Conservation (phyloP, 2,797 vertebrate genomes). For the Crocidura indochinensis region DNA sequence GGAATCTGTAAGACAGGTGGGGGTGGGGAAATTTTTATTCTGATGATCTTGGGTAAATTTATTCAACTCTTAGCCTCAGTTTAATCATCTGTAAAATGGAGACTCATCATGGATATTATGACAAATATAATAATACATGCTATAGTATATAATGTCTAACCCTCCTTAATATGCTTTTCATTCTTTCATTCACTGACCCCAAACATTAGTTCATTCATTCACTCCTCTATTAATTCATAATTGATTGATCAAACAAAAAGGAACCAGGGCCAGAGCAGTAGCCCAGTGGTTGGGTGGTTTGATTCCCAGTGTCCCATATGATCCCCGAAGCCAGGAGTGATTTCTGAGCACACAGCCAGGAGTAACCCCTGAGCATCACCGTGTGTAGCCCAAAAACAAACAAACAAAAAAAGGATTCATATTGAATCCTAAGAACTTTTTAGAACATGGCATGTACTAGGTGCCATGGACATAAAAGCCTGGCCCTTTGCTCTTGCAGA, state of each 20-base stretch:
- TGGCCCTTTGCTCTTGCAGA: not conserved
- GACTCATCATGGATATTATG: conserved; percentile 30
- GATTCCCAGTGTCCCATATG: no score
- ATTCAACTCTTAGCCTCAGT: conserved; percentile 53
- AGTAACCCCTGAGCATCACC: no score
- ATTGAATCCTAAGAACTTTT: not conserved
- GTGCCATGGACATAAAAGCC: not conserved
- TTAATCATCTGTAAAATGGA: conserved; percentile 66
- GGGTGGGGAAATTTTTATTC: conserved; percentile 35
- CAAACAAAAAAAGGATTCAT: not conserved
- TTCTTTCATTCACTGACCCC: not conserved
- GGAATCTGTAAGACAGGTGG: not conserved
- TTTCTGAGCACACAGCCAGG: no score
- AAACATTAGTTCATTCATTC: conserved; percentile 1
- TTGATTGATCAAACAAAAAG: not conserved
- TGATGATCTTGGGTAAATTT: conserved; percentile 40
- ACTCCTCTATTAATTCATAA: not conserved
- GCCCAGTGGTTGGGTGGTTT: no score
- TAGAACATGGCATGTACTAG: not conserved
- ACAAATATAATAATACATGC: conserved; percentile 29
- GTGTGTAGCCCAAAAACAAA: no score
- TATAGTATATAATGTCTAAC: not conserved
- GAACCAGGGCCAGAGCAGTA: no score
- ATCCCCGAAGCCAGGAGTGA: no score
- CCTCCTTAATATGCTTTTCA: not conserved